Conservation (phyloP, 2,113 vertebrate genomes). For the Panthera uncia region DNA sequence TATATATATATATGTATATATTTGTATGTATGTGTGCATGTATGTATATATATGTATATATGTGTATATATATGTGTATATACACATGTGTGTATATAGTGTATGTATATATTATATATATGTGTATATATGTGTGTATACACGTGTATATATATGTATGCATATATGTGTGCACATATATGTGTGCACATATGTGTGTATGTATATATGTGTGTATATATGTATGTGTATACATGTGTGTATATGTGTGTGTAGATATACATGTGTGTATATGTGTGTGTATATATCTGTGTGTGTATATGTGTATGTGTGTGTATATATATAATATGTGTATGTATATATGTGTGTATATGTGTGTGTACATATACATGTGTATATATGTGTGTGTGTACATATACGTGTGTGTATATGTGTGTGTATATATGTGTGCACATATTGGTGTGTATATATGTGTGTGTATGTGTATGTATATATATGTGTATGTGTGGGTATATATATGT, state of each 20-base stretch:
- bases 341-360: too few species aligned
- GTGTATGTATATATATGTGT: neutral
- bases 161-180: neutral
- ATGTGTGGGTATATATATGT: neutral
- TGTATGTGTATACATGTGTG: neutral
- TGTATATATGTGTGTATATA: too few species aligned
- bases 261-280: neutral
- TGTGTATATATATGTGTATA: neutral
- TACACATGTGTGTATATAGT: too few species aligned
- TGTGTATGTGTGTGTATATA: too few species aligned
- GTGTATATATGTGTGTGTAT: too few species aligned
- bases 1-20: neutral
- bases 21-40: neutral
- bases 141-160: neutral
- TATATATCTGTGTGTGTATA: neutral
- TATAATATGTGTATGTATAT: too few species aligned
- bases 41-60: neutral
- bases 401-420: too few species aligned
- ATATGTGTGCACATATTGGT: rapidly evolving
- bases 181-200: neutral
- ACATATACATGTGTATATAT: neutral
- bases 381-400: rapidly evolving
- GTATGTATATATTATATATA: too few species aligned
- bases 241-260: neutral
- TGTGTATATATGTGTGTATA: too few species aligned